Conservation (phyloP, 2,888 invertebrate genomes). For the Tachystola acroxantha region DNA sequence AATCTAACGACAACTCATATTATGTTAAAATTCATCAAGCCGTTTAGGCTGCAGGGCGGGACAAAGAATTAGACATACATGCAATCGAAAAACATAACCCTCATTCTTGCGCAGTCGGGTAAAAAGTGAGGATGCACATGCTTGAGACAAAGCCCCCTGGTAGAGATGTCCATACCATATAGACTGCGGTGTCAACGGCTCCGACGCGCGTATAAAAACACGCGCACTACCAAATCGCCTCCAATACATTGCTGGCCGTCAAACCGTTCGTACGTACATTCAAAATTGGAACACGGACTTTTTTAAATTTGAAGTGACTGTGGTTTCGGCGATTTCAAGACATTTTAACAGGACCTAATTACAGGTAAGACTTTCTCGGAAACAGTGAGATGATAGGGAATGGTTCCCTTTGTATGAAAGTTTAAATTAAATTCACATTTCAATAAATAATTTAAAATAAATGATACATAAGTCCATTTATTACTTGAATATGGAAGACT, state of each 20-base stretch:
- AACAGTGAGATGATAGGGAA: neutral
- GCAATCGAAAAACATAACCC: no score
- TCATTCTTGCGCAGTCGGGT: no score
- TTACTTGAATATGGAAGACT: no score
- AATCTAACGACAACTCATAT: no score
- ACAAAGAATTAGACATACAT: no score
- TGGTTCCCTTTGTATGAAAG: no score
- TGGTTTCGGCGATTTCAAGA: constrained; percentile 41
- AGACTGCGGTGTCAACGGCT: constrained; percentile 44
- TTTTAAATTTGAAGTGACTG: constrained; percentile 49
- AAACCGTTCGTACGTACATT: constrained; percentile 55
- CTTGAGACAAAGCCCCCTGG: constrained; percentile 24
- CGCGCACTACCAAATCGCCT: constrained; percentile 52
- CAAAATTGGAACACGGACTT: constrained; percentile 35
- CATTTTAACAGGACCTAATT: constrained; percentile 51
- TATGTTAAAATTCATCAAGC: no score
- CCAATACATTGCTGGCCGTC: constrained; percentile 70
- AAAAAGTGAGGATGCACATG: constrained; percentile 10
- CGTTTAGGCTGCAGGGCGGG: no score
- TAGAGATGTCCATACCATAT: constrained; percentile 42
- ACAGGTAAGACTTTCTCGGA: constrained; percentile 46
- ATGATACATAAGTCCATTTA: no score
- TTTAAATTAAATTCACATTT: no score
- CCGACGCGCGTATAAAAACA: constrained; percentile 57
- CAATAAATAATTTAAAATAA: no score